These are phyloP conservation scores for Amblyopsis hoosieri DNA, from an alignment of 2,797 vertebrate species.

Conservation along the genomic window DNA sequence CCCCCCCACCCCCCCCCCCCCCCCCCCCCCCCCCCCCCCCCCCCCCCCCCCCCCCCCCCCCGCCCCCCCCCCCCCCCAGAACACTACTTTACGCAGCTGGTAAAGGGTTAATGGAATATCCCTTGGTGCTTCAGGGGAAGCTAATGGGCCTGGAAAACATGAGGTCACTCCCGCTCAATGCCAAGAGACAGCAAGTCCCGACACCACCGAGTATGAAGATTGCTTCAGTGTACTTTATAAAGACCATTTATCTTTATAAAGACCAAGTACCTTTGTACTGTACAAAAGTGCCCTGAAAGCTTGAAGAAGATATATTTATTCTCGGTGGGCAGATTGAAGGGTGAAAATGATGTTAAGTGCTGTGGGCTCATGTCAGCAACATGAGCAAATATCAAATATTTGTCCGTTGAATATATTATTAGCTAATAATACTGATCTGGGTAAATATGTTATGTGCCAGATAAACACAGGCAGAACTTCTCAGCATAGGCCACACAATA, in stretches of 20 bases:
- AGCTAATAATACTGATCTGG: conserved; percentile 10
- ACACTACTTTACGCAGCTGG: conserved; percentile 60
- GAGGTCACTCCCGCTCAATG: conserved; percentile 70
- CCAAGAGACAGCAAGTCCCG: conserved; percentile 45
- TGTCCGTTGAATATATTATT: conserved; percentile 13
- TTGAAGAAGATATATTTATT: no score
- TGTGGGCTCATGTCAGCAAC: background rate
- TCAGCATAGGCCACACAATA: no score
- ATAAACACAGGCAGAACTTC: background rate
- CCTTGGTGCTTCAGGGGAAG: conserved; percentile 64
- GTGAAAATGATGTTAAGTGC: background rate
- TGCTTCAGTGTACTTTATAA: conserved; percentile 44
- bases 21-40: no score
- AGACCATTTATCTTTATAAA: conserved; percentile 50
- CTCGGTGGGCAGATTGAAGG: no score
- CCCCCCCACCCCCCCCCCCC: no score
- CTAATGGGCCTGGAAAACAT: conserved; percentile 75
- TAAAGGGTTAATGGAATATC: conserved; percentile 65
- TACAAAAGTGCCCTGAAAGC: conserved; percentile 6
- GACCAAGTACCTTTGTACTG: conserved; percentile 13
- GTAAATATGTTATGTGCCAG: background rate
- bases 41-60: no score
- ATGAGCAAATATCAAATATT: conserved; percentile 1
- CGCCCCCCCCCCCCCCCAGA: no score
- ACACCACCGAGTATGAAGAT: conserved; percentile 11